A percentile compares a stretch with the other conserved stretches of the same genome.
These are phyloP conservation scores for Mormyrops attenuatus DNA, from an alignment of 2,797 vertebrate genomes.

Conservation along the genomic window DNA sequence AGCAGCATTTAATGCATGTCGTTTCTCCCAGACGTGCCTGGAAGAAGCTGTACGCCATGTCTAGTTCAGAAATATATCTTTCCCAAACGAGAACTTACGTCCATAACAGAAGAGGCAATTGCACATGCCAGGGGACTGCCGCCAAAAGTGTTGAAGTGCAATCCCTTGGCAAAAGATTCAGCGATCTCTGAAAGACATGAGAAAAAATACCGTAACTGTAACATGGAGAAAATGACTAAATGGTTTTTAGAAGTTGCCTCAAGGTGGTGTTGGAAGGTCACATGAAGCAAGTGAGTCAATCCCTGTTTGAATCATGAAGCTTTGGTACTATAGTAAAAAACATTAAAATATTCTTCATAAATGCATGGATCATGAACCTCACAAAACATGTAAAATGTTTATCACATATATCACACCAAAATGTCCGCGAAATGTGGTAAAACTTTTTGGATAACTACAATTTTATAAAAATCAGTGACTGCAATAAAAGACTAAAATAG, in stretches of 20 bases:
- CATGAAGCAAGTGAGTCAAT: not conserved
- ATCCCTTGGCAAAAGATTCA: slow-evolving; percentile 56
- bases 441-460: not conserved
- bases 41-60: not conserved
- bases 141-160: slow-evolving; percentile 86
- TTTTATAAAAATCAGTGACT: not conserved
- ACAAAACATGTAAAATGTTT: not conserved
- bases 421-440: not conserved
- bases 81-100: slow-evolving; percentile 57
- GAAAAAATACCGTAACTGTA: not conserved
- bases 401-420: too few relatives aligned
- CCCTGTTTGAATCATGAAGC: not conserved
- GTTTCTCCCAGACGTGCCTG: not conserved
- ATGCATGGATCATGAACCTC: not conserved
- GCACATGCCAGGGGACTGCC: slow-evolving; percentile 80
- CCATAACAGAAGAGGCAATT: slow-evolving; percentile 77
- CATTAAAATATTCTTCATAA: not conserved
- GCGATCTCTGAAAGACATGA: slow-evolving; percentile 74
- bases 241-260: not conserved
- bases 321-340: not conserved
- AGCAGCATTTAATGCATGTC: not conserved
- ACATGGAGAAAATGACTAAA: not conserved
- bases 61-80: not conserved
- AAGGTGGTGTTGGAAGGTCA: not conserved
- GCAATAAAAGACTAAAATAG: not conserved